Conservation (phyloP, 2,888 invertebrate species). For the Arctia plantaginis region DNA sequence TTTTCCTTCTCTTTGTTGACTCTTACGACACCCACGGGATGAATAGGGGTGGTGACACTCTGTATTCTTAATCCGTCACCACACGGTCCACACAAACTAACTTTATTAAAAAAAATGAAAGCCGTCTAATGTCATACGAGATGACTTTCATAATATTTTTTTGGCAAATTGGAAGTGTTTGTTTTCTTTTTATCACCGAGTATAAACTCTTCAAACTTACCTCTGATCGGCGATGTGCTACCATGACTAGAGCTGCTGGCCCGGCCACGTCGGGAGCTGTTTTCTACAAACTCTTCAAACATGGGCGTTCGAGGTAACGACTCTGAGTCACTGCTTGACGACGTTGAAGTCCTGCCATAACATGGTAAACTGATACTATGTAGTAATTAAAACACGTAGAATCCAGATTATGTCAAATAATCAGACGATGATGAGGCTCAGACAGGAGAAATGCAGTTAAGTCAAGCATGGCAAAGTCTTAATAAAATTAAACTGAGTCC, state of each 20-base stretch:
- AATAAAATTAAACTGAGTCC: background rate
- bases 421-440: background rate
- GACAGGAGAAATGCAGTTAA: background rate
- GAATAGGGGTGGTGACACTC: no score
- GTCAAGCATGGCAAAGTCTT: background rate
- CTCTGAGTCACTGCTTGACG: slow-evolving; percentile 81
- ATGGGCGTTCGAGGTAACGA: slow-evolving; percentile 81
- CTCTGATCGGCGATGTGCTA: slow-evolving; percentile 73
- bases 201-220: slow-evolving; percentile 45
- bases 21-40: no score
- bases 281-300: slow-evolving; percentile 81
- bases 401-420: no score
- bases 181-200: background rate
- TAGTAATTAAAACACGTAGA: background rate
- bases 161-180: no score
- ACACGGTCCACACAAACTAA: no score
- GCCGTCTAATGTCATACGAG: no score
- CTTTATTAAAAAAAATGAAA: background rate
- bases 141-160: no score
- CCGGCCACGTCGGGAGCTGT: slow-evolving; percentile 60
- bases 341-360: slow-evolving; percentile 70
- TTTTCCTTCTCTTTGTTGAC: no score
- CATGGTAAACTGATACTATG: background rate
- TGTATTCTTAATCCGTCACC: no score
- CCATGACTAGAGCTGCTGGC: slow-evolving; percentile 67